Evolutionary conservation across 2,797 vertebrate species (phyloP), one percentile per base, ranked within the genome.

Genomic region (Huso huso): DNA sequence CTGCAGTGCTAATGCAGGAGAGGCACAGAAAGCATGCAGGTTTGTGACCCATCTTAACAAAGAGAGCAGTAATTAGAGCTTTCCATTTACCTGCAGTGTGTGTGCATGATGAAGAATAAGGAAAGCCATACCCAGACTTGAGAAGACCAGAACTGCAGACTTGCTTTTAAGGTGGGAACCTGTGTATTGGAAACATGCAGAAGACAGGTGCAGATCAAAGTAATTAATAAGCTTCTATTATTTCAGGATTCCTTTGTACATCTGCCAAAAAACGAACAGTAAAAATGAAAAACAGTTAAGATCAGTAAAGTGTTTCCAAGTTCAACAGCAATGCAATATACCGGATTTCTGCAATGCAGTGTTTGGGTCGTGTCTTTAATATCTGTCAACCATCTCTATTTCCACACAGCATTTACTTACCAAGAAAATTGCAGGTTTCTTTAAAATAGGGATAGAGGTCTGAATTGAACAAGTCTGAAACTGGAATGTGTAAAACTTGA

Each of bases 91-190:
- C 92, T 90, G 76, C 71, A 96, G 79, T 62, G 90, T 83, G 68
- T 85, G 86, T 71, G 76, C 79, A 0, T 83, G 79, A 12, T 71
- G 74, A 53, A 93, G 79, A 69, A 95, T 91, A 13, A 95, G 86
- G 49, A 90, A 96, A 13, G 93, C 92, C 10, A 94, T 80, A 48
- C 93, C 95, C 52, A 74, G 69, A 6, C 64, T 85, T 63, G 94
- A 96, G 74, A 87, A 86, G 51, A 95, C 76, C 79, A 96, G 77
- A 51, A 89, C 70, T n/a, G 86, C 75, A 0, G 84, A 88, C 13
- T 72, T 74, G 8, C 8, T 49, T 11, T 58, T 71, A 61, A 87
- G 70, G 65, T 80, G 70, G 7, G 74, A 76, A 68, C 12, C 88
- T 89, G 68, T 70, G 71, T 71, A 67, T 6, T 61, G 5, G 55